Evolutionary conservation across 2,797 vertebrate species (phyloP).

Genomic region (Chrysocyon brachyurus): DNA sequence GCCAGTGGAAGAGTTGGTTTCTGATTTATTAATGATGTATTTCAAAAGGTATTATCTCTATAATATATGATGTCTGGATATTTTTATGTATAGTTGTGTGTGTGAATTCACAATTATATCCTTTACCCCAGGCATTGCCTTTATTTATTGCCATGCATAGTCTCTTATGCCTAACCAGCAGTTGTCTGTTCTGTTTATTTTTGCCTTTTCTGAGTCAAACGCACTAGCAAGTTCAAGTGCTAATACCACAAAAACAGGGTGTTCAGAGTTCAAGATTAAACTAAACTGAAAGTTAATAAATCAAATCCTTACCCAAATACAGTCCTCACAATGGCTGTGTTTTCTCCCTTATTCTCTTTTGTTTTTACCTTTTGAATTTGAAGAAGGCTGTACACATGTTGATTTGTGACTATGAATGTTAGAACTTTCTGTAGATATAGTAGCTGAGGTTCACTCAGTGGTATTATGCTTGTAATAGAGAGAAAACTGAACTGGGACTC

Average conservation of each 20-base stretch:
- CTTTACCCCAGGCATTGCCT: conserved; percentile 33
- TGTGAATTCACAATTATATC: conserved; percentile 56
- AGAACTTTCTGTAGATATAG: conserved; percentile 30
- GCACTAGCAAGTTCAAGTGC: neutral
- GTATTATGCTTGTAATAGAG: conserved; percentile 67
- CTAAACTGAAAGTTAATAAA: conserved; percentile 50
- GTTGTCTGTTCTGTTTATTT: conserved; percentile 34
- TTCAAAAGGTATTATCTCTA: conserved; percentile 58
- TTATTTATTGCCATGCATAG: conserved; percentile 40
- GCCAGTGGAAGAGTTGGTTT: neutral
- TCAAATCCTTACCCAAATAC: neutral
- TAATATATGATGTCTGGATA: conserved; percentile 52
- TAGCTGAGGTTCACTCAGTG: conserved; percentile 58
- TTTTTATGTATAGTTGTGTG: conserved; percentile 51
- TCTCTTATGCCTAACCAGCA: neutral
- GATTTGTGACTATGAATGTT: conserved; percentile 55
- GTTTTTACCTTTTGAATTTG: conserved; percentile 20
- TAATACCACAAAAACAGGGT: neutral
- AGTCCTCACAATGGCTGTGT: conserved; percentile 4
- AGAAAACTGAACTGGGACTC: conserved; percentile 67
- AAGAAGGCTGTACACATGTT: conserved; percentile 15
- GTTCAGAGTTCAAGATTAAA: conserved; percentile 26
- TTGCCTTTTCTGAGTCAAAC: conserved; percentile 27
- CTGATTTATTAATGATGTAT: conserved; percentile 65
- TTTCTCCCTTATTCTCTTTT: neutral